Evolutionary conservation across 2,113 vertebrate genomes (phyloP), one percentile per base, ranked within the genome.

Genomic region (Cheilinus undulatus): DNA sequence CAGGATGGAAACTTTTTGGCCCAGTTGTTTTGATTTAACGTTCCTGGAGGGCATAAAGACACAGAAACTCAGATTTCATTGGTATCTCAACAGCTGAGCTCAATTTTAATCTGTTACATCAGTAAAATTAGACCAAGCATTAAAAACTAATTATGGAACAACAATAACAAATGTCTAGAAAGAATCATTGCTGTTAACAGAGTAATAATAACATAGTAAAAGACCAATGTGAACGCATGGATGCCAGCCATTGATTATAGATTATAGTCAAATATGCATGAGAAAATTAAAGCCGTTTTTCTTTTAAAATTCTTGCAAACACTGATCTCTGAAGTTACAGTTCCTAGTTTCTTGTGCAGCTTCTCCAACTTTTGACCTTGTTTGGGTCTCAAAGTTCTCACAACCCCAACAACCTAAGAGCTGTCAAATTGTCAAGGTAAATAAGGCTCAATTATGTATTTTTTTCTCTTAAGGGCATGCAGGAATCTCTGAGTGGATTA

Each of bases 21-120:
- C 98, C 98, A 99, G 82, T 95, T 96, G 82, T 96, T 95, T 91
- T 97, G 97, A 91, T 97, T 97, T 85, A 99, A 85, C 68, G 96
- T 95, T 90, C 96, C 98, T 99, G 88, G 7, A 43, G 14, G 22
- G 38, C 23, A 78, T 38, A 67, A 2, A 78, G 46, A 48, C 34
- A 32, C 3, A 20, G 23, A 17, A 1, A 5, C 12, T 38, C 14
- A 46, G 19, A 28, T 12, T 1, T 30, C 3, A 15, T 24, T 43
- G 22, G 2, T 26, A 13, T 19, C 26, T 24, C 1, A 24, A 15
- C 48, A 14, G 12, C 22, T 3, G 11, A 9, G 32, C 11, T 5
- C 45, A 22, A 24, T 6, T 14, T 4, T 13, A 19, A 27, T 26
- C 14, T 52, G 24, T 7, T 14, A 52, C 46, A 49, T 23, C 46